Evolutionary conservation across 2,888 invertebrate species (phyloP).

Genomic region (Scaptomyza parva): DNA sequence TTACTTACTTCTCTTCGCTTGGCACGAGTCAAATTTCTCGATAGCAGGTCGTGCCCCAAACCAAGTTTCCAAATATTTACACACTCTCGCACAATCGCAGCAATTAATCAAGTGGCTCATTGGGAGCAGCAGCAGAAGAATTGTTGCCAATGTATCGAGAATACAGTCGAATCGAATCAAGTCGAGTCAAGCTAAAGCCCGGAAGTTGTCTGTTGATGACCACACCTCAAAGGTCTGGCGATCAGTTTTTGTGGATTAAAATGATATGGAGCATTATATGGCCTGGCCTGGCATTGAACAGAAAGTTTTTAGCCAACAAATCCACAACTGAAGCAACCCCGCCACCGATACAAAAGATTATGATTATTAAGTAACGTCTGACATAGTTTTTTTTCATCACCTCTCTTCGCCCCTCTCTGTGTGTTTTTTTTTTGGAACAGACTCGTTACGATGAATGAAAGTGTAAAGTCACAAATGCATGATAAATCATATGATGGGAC

Average conservation of each 20-base stretch:
- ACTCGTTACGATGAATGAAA: slow-evolving; percentile 57
- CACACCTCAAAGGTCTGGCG: slow-evolving; percentile 63
- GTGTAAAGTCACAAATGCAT: slow-evolving; percentile 81
- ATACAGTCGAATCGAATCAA: slow-evolving; percentile 5
- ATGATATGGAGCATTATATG: slow-evolving; percentile 50
- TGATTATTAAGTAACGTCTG: slow-evolving; percentile 74
- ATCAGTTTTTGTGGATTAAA: slow-evolving; percentile 60
- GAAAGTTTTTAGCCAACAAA: slow-evolving; percentile 57
- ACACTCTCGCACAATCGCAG: slow-evolving; percentile 54
- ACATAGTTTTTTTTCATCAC: slow-evolving; percentile 68
- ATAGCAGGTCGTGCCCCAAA: slow-evolving; percentile 52
- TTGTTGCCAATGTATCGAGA: slow-evolving; percentile 46
- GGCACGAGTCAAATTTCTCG: slow-evolving; percentile 79
- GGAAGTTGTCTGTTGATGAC: slow-evolving; percentile 79
- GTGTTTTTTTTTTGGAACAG: slow-evolving; percentile 19
- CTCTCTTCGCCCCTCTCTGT: background rate
- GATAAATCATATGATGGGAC: slow-evolving; percentile 82
- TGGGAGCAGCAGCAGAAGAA: slow-evolving; percentile 26
- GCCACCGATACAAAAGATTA: slow-evolving; percentile 66
- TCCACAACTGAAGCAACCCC: slow-evolving; percentile 61
- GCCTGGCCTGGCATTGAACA: slow-evolving; percentile 28
- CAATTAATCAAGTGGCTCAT: slow-evolving; percentile 77
- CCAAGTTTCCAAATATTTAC: slow-evolving; percentile 57
- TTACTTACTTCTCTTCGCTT: slow-evolving; percentile 55
- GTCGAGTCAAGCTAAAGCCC: slow-evolving; percentile 63